Percentiles rank a stretch among this genome's conserved stretches.
Evolutionary conservation across 1,140 invertebrate species (phyloP).

Genomic region (Galleria mellonella): DNA sequence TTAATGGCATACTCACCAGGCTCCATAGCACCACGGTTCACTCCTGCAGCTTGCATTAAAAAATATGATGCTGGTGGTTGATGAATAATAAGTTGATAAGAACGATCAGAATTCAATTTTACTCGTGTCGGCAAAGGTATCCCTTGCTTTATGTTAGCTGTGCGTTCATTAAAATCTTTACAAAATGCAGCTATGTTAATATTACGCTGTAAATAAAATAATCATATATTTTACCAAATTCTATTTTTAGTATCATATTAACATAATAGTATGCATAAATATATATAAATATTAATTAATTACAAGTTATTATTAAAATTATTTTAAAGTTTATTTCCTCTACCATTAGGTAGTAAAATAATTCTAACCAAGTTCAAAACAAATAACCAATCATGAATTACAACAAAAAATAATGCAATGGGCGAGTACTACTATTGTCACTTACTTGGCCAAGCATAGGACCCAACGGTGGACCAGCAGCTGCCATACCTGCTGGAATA

Average conservation of each 20-base stretch:
- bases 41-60: conserved; percentile 96
- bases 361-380: no score
- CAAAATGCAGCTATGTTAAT: conserved; percentile 97
- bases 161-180: conserved; percentile 98
- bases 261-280: no score
- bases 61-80: conserved; percentile 91
- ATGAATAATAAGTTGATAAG: conserved; percentile 88
- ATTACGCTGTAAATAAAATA: conserved; percentile 81
- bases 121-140: conserved; percentile 91
- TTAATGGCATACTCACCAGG: conserved; percentile 75
- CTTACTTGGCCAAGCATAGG: conserved; percentile 92
- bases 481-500: conserved; percentile 91
- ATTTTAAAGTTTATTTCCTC: no score
- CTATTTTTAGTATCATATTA: no score
- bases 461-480: conserved; percentile 91
- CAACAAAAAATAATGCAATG: no score
- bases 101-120: conserved; percentile 89
- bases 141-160: conserved; percentile 93
- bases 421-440: neutral
- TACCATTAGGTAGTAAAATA: no score
- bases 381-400: no score
- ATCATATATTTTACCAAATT: conserved; percentile 5
- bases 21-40: conserved; percentile 87
- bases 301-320: no score
- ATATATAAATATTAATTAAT: no score